phyloP scores from a whole-genome alignment of 2,113 vertebrate genomes.

The Oryzias curvinotus region DNA sequence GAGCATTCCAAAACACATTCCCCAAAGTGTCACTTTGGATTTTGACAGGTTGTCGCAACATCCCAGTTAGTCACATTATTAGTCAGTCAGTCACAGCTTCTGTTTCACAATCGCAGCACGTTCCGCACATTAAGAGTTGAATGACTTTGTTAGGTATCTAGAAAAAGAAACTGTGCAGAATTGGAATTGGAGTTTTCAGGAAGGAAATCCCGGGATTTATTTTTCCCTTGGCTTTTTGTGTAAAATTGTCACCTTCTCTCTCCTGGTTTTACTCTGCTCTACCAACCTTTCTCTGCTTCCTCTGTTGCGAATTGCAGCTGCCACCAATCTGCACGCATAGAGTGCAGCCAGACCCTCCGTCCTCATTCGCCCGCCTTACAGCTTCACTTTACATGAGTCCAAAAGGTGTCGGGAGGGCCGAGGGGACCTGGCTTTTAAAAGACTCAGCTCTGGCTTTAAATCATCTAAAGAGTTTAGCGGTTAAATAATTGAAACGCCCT shows the following conservation, averaged over 20 bases:
- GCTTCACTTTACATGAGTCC: constrained; percentile 32
- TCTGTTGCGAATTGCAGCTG: background rate
- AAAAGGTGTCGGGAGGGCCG: constrained; percentile 29
- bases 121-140: too few species aligned
- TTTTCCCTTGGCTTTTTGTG: constrained; percentile 40
- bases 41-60: too few species aligned
- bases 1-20: too few species aligned
- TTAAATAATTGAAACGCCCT: background rate
- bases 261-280: constrained; percentile 16
- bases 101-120: too few species aligned
- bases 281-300: background rate
- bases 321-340: constrained; percentile 14
- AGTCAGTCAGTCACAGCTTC: too few species aligned
- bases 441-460: constrained; percentile 49
- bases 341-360: constrained; percentile 13
- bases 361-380: constrained; percentile 48
- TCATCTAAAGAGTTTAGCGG: background rate
- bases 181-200: too few species aligned
- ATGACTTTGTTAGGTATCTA: too few species aligned
- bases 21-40: too few species aligned
- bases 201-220: background rate
- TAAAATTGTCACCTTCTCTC: constrained; percentile 53
- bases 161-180: too few species aligned
- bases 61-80: too few species aligned
- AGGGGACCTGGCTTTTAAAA: constrained; percentile 36